Evolutionary conservation across 2,888 invertebrate genomes (phyloP), one percentile per base, ranked within the genome.

Genomic region (Creontiades dilutus): DNA sequence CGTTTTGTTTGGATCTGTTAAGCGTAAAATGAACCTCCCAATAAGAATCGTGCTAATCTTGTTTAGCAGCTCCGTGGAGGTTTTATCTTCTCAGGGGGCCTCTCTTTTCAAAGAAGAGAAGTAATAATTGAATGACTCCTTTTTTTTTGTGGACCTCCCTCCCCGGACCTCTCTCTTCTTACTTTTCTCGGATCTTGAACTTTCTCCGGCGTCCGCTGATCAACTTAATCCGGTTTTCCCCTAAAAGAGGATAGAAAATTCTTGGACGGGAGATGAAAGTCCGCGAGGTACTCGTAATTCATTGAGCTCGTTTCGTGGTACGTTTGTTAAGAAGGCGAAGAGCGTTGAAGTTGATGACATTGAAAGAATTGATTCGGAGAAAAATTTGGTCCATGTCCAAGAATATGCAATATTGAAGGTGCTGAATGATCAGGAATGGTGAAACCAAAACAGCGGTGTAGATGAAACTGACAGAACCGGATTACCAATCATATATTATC

Each of bases 11-110:
- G 46, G 57, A 61, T 55, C 85, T 85, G 61, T 85, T 85, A 85
- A 85, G 61, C 85, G 85, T 85, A 37, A 85, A 85, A 85, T 85
- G 61, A 85, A 85, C 85, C 85, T 14, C 68, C 85, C 85, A 85
- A 85, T 85, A 85, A 57, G 61, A 85, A 85, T 85, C 57, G 37
- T 37, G 85, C 57, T 85, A 85, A 85, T 85, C 85, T 85, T 61
- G 57, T 85, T 85, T 68, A 68, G 68, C 68, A 68, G 68, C 68
- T 68, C 13, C 68, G 9, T 12, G 27, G 27, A n/a, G 68, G 68
- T 68, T 68, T 68, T 27, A 68, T 68, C 68, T 23, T 68, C 52
- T 52, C 52, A 13, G 16, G 16, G 52, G 52, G 23, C 75, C n/a
- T 5, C 19, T 75, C 78, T 80, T 80, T 19, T 47, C 16, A 80